Evolutionary conservation across 2,113 vertebrate species (phyloP).

Genomic region (Eonycteris spelaea): DNA sequence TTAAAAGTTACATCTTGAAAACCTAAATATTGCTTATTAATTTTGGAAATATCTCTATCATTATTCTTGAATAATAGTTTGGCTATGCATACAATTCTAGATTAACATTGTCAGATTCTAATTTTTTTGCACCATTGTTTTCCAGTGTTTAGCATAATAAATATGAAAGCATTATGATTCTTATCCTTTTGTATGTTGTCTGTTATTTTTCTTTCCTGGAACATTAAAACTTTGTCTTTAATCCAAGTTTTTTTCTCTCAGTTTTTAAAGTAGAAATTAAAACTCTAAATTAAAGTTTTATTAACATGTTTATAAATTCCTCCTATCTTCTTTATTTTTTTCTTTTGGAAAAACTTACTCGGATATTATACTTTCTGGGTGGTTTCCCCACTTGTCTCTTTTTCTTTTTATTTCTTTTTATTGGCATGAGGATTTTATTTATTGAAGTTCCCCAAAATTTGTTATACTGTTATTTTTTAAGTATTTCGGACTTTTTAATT

Average conservation of each 20-base stretch:
- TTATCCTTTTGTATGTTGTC: not conserved
- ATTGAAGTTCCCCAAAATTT: not conserved
- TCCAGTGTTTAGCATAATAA: not conserved
- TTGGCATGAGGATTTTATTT: not conserved
- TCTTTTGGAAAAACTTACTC: not conserved
- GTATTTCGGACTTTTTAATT: not conserved
- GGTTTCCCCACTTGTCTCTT: not conserved
- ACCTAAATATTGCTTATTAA: not conserved
- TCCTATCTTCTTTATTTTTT: not conserved
- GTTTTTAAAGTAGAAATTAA: not conserved
- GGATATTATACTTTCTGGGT: not conserved
- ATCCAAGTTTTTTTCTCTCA: not conserved
- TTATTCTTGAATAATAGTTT: not conserved
- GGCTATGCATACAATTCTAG: not conserved
- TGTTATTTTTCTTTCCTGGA: not conserved
- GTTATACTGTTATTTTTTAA: not conserved
- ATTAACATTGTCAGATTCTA: not conserved
- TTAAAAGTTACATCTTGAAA: not conserved
- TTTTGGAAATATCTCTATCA: not conserved
- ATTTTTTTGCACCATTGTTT: not conserved
- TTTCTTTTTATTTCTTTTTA: not conserved
- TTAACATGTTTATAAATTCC: not conserved
- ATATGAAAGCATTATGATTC: not conserved
- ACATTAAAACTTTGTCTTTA: not conserved
- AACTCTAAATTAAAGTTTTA: not conserved